Evolutionary conservation across 2,888 invertebrate genomes (phyloP).

Genomic region (Entomobrya proxima): DNA sequence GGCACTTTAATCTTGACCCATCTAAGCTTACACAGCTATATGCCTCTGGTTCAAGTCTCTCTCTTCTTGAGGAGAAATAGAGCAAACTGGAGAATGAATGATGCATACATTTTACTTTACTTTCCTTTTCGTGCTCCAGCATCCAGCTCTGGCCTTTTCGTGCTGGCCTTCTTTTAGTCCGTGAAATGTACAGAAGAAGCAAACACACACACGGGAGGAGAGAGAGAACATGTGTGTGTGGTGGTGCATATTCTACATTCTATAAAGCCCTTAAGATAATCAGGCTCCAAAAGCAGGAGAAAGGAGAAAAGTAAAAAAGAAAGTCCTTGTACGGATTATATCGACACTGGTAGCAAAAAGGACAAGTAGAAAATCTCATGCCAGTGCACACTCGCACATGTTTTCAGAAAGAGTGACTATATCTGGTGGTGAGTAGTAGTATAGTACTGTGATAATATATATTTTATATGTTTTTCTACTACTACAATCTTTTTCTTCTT

Average conservation of each 20-base stretch:
- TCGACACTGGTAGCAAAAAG: slow-evolving; percentile 45
- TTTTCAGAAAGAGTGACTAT: background rate
- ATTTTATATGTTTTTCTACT: background rate
- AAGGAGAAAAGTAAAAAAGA: slow-evolving; percentile 2
- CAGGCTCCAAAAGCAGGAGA: background rate
- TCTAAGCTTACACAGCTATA: background rate
- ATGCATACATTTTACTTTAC: slow-evolving; percentile 30
- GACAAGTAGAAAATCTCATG: slow-evolving; percentile 43
- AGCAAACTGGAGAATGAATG: background rate
- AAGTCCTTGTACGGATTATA: slow-evolving; percentile 61
- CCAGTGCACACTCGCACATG: slow-evolving; percentile 5
- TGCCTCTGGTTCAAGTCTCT: too few species aligned
- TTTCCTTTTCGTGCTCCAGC: slow-evolving; percentile 40
- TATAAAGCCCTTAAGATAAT: background rate
- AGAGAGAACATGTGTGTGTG: background rate
- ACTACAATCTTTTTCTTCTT: background rate
- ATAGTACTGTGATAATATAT: background rate
- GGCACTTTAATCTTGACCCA: background rate
- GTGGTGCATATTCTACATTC: slow-evolving; percentile 2
- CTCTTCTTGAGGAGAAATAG: background rate
- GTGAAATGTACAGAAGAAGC: too few species aligned
- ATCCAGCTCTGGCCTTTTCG: slow-evolving; percentile 22
- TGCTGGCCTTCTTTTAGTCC: background rate
- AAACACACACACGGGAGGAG: too few species aligned
- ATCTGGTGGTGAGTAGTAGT: background rate